A percentile compares a stretch with the other conserved stretches of the same genome.
Evolutionary conservation across 92 coral and sea anemone species (phyloP).

Genomic region (Zoanthus gigantus): DNA sequence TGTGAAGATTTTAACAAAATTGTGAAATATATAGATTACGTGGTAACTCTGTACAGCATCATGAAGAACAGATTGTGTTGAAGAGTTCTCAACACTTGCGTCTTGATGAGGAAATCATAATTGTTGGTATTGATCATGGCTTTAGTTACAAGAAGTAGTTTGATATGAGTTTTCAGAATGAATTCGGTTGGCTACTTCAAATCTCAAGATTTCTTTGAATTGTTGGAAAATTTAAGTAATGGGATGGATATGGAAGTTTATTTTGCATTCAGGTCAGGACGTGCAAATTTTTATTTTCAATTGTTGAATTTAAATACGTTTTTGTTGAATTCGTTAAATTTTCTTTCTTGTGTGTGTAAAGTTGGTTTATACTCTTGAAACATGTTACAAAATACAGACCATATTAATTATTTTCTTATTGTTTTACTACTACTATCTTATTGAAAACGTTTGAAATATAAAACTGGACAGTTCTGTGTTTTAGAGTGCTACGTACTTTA

Average conservation of each 20-base stretch:
- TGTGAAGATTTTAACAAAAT: constrained; percentile 30
- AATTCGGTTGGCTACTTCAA: constrained; percentile 17
- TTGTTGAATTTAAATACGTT: not conserved
- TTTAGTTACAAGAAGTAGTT: not conserved
- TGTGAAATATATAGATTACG: constrained; percentile 7
- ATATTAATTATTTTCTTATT: too few relatives aligned
- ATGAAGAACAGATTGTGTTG: not conserved
- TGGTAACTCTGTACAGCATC: not conserved
- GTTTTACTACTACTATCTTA: too few relatives aligned
- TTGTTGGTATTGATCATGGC: not conserved
- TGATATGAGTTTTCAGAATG: not conserved
- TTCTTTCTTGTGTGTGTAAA: too few relatives aligned
- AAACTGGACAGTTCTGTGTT: too few relatives aligned
- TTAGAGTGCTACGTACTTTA: too few relatives aligned
- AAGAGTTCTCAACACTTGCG: not conserved
- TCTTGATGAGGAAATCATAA: not conserved
- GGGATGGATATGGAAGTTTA: constrained; percentile 39
- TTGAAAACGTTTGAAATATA: too few relatives aligned
- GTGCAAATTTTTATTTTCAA: not conserved
- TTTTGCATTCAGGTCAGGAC: constrained; percentile 35
- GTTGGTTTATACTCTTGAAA: too few relatives aligned
- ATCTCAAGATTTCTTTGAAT: constrained; percentile 12
- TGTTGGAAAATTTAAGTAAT: constrained; percentile 27
- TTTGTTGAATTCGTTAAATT: too few relatives aligned
- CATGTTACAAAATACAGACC: too few relatives aligned